A percentile compares a stretch with the other conserved stretches of the same genome.
Conservation (phyloP, 2,797 vertebrate genomes). For the Tangara arthus region DNA sequence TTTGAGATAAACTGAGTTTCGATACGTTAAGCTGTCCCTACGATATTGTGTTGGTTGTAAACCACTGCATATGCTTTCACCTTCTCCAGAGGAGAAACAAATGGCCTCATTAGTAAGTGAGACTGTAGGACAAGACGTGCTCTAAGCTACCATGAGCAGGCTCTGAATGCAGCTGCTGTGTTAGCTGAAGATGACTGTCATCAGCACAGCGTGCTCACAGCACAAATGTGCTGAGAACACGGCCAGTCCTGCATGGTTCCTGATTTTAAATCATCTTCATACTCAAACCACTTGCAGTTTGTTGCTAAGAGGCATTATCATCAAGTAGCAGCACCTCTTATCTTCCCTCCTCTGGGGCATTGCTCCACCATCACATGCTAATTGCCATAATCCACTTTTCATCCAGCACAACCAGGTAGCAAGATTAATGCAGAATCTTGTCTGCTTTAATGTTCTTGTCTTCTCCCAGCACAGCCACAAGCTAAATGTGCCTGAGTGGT, state of each 20-base stretch:
- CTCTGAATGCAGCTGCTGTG: neutral
- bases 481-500: neutral
- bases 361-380: neutral
- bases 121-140: neutral
- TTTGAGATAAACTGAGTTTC: neutral
- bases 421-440: neutral
- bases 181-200: constrained; percentile 41
- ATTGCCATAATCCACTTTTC: neutral
- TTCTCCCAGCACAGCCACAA: neutral
- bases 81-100: constrained; percentile 24
- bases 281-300: neutral
- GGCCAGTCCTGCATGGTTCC: neutral
- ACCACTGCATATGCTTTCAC: neutral
- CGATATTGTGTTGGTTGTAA: neutral
- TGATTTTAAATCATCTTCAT: constrained; percentile 20
- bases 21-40: neutral
- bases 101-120: constrained; percentile 20
- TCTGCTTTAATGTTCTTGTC: neutral
- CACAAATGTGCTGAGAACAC: constrained; percentile 13
- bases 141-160: neutral
- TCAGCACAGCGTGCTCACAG: neutral
- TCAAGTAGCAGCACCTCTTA: neutral
- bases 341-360: neutral
- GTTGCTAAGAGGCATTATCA: neutral
- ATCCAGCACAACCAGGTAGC: neutral